These are phyloP conservation scores for Panthera uncia DNA, from an alignment of 2,113 vertebrate genomes.

Conservation along the genomic window DNA sequence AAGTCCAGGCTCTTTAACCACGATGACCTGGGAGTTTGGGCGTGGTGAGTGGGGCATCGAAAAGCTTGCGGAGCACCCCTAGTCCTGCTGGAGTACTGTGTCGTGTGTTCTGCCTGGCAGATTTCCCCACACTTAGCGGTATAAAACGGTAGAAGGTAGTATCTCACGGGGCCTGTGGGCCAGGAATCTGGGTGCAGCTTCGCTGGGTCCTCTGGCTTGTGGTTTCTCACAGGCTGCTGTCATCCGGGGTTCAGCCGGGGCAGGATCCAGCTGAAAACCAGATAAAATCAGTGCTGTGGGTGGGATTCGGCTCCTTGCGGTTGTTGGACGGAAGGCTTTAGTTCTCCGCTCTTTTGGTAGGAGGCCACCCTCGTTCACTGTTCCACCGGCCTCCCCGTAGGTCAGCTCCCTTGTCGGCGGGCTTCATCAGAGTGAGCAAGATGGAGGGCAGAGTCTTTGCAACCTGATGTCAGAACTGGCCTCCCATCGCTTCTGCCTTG, in stretches of 20 bases:
- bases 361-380: background rate
- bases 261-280: no score
- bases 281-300: background rate
- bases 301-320: fast-evolving
- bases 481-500: fast-evolving
- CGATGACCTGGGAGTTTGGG: background rate
- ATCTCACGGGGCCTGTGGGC: fast-evolving
- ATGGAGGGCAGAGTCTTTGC: background rate
- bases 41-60: fast-evolving
- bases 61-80: background rate
- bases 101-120: fast-evolving
- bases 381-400: fast-evolving
- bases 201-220: background rate
- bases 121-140: fast-evolving
- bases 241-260: background rate
- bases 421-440: background rate
- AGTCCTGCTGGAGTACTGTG: fast-evolving
- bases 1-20: fast-evolving
- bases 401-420: fast-evolving
- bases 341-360: background rate
- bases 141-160: fast-evolving
- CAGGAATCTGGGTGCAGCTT: background rate
- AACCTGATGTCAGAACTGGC: background rate
- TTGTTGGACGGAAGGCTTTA: background rate
- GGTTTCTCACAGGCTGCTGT: background rate